Evolutionary conservation across 2,888 invertebrate genomes (phyloP).

Genomic region (Acanthopleura granulata): DNA sequence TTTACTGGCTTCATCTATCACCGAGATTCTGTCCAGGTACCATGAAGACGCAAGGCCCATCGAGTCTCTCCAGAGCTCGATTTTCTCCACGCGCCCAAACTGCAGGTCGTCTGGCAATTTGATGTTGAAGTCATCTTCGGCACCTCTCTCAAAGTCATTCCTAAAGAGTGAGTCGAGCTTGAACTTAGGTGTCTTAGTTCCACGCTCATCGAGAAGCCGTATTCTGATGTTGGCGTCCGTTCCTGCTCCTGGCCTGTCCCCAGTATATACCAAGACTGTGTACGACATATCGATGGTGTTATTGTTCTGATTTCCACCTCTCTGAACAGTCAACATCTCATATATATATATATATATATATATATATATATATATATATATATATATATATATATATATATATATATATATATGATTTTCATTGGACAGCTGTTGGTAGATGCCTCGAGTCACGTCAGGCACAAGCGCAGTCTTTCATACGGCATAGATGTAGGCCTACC

Average conservation of each 20-base stretch:
- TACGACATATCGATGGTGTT: not conserved
- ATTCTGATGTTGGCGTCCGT: conserved; percentile 70
- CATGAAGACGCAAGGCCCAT: conserved; percentile 66
- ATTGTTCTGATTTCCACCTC: too few species aligned
- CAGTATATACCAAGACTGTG: conserved; percentile 49
- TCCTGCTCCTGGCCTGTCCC: conserved; percentile 68
- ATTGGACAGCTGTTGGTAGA: too few species aligned
- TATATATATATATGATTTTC: too few species aligned
- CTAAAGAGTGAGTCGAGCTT: conserved; percentile 63
- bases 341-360: too few species aligned
- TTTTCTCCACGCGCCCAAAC: conserved; percentile 43
- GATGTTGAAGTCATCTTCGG: conserved; percentile 63
- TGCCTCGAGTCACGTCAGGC: too few species aligned
- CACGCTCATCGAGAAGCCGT: conserved; percentile 64
- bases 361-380: too few species aligned
- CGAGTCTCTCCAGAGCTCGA: conserved; percentile 69
- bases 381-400: too few species aligned
- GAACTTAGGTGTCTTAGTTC: conserved; percentile 56
- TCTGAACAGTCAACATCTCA: too few species aligned
- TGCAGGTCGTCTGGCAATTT: conserved; percentile 19
- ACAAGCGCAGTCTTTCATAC: too few species aligned
- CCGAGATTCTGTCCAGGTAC: conserved; percentile 63
- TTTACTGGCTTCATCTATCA: conserved; percentile 50
- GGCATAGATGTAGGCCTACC: too few species aligned
- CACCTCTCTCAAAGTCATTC: conserved; percentile 66